phyloP scores from a whole-genome alignment of 2,113 vertebrate genomes.

The Larimichthys crocea region DNA sequence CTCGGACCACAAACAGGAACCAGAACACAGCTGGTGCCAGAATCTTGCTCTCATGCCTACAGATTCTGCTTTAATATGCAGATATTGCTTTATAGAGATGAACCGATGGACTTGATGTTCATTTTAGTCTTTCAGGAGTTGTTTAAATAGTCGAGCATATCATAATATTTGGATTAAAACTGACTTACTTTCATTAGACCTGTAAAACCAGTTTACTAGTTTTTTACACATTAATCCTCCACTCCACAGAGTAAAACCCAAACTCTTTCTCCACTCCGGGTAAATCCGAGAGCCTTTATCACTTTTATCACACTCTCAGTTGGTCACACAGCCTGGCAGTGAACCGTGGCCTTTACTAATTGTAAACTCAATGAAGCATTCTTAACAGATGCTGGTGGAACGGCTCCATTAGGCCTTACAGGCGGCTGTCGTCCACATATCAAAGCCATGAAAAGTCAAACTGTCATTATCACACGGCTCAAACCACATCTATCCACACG shows the following conservation, averaged over 20 bases:
- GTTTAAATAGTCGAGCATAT: not conserved
- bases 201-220: not conserved
- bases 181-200: not conserved
- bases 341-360: constrained; percentile 82
- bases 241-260: not conserved
- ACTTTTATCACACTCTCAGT: constrained; percentile 43
- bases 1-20: too few relatives aligned
- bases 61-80: too few relatives aligned
- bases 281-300: constrained; percentile 16
- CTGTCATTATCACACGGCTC: constrained; percentile 79
- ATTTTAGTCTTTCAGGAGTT: too few relatives aligned
- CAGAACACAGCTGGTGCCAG: too few relatives aligned
- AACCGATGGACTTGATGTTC: too few relatives aligned
- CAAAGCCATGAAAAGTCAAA: constrained; percentile 80
- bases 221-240: constrained; percentile 2
- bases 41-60: too few relatives aligned
- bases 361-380: constrained; percentile 85
- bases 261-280: not conserved
- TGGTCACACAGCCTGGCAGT: constrained; percentile 65
- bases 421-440: constrained; percentile 78
- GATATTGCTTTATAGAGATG: too few relatives aligned
- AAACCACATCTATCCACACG: constrained; percentile 74
- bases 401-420: constrained; percentile 80
- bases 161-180: not conserved
- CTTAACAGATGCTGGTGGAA: constrained; percentile 85